Evolutionary conservation across 2,113 vertebrate genomes (phyloP), one percentile per base, ranked within the genome.

Genomic region (Corynorhinus townsendii): DNA sequence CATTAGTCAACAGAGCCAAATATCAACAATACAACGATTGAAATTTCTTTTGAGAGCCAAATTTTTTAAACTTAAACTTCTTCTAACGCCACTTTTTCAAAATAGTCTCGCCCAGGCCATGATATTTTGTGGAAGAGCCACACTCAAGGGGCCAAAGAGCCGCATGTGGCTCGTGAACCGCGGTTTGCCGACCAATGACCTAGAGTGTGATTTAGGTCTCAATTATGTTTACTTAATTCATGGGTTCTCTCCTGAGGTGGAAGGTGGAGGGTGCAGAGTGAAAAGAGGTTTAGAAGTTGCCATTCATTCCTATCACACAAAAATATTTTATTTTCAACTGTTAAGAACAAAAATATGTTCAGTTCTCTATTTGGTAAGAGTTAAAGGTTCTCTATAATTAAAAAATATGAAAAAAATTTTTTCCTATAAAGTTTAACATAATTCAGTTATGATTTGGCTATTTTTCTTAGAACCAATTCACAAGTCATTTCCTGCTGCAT

Each of bases 381-480:
- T 11, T 93, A 52, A 87, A 82, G 3, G 0, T 40, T 79, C 59
- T 73, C 33, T 22, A 3, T 75, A 93, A 89, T 83, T 45, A 76
- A 43, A 85, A 73, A 73, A 76, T 54, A 59, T 72, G 77, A 59
- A 81, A 80, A 79, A 14, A 68, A 24, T 77, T 49, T 72, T 82
- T 83, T 72, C 14, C 45, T 81, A 33, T 95, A 79, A 19, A 30
- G 14, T 93, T 91, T 59, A 56, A 20, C 16, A 35, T 77, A 80
- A 94, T 47, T 88, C 11, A 72, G 1, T 77, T 77, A 35, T 22
- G 15, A 90, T 85, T 86, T 96, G 79, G 3, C 4, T 73, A 5
- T 86, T 80, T 93, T 81, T 85, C 38, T 77, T 94, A 86, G 68
- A 83, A 80, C 2, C 20, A 88, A 56, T 75, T 73, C 47, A 35